Evolutionary conservation across 2,888 invertebrate genomes (phyloP).

Genomic region (Machimus rusticus): DNA sequence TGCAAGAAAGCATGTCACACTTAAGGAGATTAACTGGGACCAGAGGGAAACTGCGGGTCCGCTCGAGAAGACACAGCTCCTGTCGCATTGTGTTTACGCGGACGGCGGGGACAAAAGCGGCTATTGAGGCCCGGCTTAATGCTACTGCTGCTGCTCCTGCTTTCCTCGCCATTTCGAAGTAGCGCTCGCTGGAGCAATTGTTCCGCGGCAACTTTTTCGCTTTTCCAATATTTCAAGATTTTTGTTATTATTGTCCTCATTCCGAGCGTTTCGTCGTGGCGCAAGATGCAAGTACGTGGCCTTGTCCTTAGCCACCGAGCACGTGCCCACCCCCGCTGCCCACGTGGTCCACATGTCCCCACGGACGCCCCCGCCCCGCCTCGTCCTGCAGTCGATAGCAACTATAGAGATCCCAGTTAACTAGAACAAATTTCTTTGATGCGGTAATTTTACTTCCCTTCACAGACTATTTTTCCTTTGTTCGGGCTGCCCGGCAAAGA

Average conservation of each 20-base stretch:
- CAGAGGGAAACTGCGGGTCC: neutral
- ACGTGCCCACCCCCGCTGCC: neutral
- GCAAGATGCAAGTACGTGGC: neutral
- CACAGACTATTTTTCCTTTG: slow-evolving; percentile 17
- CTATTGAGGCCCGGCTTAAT: neutral
- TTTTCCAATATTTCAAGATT: neutral
- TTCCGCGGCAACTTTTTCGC: neutral
- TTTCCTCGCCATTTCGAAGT: neutral
- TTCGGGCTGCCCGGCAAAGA: neutral
- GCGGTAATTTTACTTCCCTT: slow-evolving; percentile 30
- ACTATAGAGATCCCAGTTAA: slow-evolving; percentile 27
- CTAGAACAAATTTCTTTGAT: slow-evolving; percentile 39
- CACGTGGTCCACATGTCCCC: neutral
- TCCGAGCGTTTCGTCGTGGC: neutral
- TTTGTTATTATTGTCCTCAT: slow-evolving; percentile 16
- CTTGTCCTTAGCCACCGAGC: neutral
- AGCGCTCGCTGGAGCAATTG: neutral
- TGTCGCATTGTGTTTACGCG: neutral
- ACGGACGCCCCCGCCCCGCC: neutral
- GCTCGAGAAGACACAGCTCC: neutral
- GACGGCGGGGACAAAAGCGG: neutral
- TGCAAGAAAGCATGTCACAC: neutral
- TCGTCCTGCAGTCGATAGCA: neutral
- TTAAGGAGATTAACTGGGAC: slow-evolving; percentile 3
- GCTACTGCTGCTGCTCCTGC: no score